Conservation (phyloP, 1,140 invertebrate species). For the Gryon sp. region DNA sequence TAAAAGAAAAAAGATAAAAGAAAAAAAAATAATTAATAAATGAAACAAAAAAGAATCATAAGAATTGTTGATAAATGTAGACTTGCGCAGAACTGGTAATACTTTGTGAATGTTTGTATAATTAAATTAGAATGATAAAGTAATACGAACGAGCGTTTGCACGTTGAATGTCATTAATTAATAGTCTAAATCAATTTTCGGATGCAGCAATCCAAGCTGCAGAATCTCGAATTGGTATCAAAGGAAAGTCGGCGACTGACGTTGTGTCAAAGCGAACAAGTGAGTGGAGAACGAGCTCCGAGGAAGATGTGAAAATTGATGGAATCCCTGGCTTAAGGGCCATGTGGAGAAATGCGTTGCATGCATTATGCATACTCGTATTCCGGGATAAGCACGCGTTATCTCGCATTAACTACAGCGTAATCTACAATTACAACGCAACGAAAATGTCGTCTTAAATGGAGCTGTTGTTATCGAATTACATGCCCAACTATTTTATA, state of each 20-base stretch:
- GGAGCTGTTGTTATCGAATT: constrained; percentile 51
- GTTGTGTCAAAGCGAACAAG: constrained; percentile 48
- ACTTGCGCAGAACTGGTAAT: neutral
- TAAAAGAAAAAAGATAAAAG: no score
- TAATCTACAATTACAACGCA: constrained; percentile 56
- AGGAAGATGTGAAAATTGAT: constrained; percentile 49
- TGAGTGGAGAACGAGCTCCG: neutral
- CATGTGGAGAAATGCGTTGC: constrained; percentile 46
- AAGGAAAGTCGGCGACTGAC: constrained; percentile 45
- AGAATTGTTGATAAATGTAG: neutral
- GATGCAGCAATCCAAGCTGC: constrained; percentile 34
- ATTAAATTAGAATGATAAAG: constrained; percentile 19
- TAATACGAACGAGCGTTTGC: constrained; percentile 5
- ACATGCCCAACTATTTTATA: neutral
- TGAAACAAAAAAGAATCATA: neutral
- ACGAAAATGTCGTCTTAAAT: constrained; percentile 48
- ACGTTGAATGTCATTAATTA: constrained; percentile 46
- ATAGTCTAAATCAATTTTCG: constrained; percentile 51
- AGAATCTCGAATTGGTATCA: constrained; percentile 46
- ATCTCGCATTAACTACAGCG: constrained; percentile 49
- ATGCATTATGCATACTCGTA: constrained; percentile 59
- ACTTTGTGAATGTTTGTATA: constrained; percentile 15
- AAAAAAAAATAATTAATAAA: neutral
- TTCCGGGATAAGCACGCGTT: constrained; percentile 50
- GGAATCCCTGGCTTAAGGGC: constrained; percentile 16